Evolutionary conservation across 2,888 invertebrate species (phyloP).

Genomic region (Parochlus steinenii): DNA sequence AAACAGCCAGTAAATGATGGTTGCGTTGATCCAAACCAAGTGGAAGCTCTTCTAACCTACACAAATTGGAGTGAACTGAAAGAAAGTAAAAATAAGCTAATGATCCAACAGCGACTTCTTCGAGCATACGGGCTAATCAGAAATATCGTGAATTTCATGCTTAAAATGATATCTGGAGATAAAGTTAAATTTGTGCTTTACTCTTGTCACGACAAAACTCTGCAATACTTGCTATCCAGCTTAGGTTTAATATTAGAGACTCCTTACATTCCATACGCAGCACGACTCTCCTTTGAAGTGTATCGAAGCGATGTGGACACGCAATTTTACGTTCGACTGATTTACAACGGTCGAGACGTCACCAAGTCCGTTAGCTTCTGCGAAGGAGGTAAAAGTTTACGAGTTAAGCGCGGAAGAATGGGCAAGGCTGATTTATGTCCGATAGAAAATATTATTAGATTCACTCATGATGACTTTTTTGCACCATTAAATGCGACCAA

Average conservation of each 20-base stretch:
- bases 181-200: slow-evolving; percentile 61
- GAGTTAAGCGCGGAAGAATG: slow-evolving; percentile 31
- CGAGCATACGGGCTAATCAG: slow-evolving; percentile 69
- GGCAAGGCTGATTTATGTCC: slow-evolving; percentile 53
- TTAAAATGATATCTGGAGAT: slow-evolving; percentile 61
- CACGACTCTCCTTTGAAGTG: slow-evolving; percentile 75
- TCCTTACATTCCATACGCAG: slow-evolving; percentile 67
- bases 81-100: slow-evolving; percentile 33
- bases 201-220: slow-evolving; percentile 84
- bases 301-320: slow-evolving; percentile 50
- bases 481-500: slow-evolving; percentile 69
- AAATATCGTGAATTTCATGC: slow-evolving; percentile 65
- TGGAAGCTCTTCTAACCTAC: slow-evolving; percentile 63
- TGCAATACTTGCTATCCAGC: slow-evolving; percentile 67
- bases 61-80: slow-evolving; percentile 61
- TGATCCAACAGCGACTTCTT: slow-evolving; percentile 44
- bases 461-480: slow-evolving; percentile 78
- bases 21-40: slow-evolving; percentile 53
- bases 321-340: slow-evolving; percentile 61
- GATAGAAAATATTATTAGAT: slow-evolving; percentile 73
- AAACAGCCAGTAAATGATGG: slow-evolving; percentile 20
- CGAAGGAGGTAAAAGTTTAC: slow-evolving; percentile 38
- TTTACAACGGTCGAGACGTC: slow-evolving; percentile 75
- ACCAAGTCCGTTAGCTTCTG: slow-evolving; percentile 72
- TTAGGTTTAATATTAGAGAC: slow-evolving; percentile 45